These are phyloP conservation scores for Cydia splendana DNA, from an alignment of 1,140 invertebrate genomes.

Conservation along the genomic window DNA sequence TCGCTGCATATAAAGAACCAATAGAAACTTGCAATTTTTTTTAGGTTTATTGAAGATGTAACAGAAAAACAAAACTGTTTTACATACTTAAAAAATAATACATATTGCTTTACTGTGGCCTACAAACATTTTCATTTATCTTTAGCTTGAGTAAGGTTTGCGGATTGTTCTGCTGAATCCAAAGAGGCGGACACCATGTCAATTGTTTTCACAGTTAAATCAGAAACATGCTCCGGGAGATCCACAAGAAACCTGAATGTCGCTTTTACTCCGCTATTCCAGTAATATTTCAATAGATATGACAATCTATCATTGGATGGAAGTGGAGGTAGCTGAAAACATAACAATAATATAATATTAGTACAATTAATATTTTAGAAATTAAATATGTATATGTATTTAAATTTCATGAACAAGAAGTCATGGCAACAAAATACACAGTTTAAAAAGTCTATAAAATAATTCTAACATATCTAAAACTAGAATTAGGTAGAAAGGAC, in stretches of 20 bases:
- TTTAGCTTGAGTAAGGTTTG: slow-evolving; percentile 50
- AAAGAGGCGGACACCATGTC: slow-evolving; percentile 58
- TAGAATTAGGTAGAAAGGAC: too few relatives aligned
- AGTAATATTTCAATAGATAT: slow-evolving; percentile 79
- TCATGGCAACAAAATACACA: too few relatives aligned
- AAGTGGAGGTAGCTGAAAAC: slow-evolving; percentile 78
- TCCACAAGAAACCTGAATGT: slow-evolving; percentile 78
- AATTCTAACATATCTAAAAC: too few relatives aligned
- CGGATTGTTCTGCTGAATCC: slow-evolving; percentile 49
- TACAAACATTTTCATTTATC: slow-evolving; percentile 41
- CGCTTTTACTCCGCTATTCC: slow-evolving; percentile 80
- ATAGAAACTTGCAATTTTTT: not conserved
- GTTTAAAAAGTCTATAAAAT: too few relatives aligned
- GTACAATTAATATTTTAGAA: not conserved
- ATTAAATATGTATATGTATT: not conserved
- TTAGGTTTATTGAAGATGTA: slow-evolving; percentile 1
- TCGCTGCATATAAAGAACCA: too few relatives aligned
- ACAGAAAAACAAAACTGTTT: slow-evolving; percentile 30
- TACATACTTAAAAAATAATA: slow-evolving; percentile 45
- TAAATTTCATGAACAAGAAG: not conserved
- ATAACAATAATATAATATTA: slow-evolving; percentile 34
- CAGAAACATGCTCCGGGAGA: slow-evolving; percentile 70
- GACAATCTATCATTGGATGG: slow-evolving; percentile 77
- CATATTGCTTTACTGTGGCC: slow-evolving; percentile 34
- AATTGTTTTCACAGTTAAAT: slow-evolving; percentile 66